Conservation (phyloP, 2,797 vertebrate species). For the Otolemur crassicaudatus region DNA sequence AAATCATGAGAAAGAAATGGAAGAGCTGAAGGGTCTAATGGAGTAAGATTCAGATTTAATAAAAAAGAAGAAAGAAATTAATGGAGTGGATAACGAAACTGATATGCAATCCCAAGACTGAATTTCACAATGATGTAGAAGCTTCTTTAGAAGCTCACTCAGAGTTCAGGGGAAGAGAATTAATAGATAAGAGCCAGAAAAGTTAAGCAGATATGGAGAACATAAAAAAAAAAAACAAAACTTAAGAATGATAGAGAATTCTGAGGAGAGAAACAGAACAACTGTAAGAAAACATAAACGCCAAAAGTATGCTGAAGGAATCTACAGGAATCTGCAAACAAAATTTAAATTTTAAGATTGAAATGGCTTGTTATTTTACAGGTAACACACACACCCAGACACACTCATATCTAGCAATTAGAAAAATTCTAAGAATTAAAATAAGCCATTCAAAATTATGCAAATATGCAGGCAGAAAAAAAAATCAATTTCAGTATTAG, state of each 20-base stretch:
- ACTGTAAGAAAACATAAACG: not conserved
- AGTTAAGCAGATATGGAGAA: not conserved
- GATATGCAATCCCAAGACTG: not conserved
- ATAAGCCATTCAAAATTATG: not conserved
- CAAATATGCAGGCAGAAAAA: not conserved
- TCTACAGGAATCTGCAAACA: not conserved
- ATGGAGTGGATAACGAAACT: not conserved
- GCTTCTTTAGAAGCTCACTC: not conserved
- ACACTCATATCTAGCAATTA: not conserved
- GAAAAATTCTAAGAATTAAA: conserved; percentile 5
- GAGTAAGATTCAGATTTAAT: not conserved
- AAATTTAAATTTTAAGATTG: not conserved
- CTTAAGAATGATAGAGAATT: not conserved
- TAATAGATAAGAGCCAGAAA: not conserved
- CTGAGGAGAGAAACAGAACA: not conserved
- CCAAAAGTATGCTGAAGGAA: not conserved
- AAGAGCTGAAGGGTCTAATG: not conserved
- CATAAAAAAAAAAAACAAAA: not conserved
- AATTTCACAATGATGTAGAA: not conserved
- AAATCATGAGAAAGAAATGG: not conserved
- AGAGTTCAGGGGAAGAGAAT: not conserved
- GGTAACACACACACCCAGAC: not conserved
- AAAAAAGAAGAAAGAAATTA: not conserved
- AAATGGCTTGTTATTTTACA: not conserved
- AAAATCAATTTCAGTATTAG: not conserved